Conservation (phyloP, 1,140 invertebrate genomes). For the Cydia pomonella region DNA sequence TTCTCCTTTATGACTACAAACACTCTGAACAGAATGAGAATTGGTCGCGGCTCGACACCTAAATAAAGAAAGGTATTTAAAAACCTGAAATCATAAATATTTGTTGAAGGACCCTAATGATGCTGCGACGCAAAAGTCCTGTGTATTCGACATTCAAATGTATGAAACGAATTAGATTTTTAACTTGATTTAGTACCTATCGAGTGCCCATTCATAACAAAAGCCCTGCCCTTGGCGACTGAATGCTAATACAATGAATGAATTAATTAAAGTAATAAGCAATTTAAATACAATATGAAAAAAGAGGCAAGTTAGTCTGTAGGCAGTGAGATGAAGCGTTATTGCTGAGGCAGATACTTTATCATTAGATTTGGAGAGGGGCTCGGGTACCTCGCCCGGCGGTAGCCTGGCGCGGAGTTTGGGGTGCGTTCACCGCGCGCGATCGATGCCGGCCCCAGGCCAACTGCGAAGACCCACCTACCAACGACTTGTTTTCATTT, state of each 20-base stretch:
- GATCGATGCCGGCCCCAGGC: slow-evolving; percentile 65
- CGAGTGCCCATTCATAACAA: slow-evolving; percentile 3
- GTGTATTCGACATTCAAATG: neutral
- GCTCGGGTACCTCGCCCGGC: slow-evolving; percentile 50
- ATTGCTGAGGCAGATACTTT: slow-evolving; percentile 47
- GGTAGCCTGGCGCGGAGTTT: slow-evolving; percentile 59
- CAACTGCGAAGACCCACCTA: slow-evolving; percentile 53
- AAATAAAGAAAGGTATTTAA: slow-evolving; percentile 10
- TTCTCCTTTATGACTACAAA: slow-evolving; percentile 39
- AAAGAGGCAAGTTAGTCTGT: slow-evolving; percentile 25
- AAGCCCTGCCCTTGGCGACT: neutral
- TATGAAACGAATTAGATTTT: neutral
- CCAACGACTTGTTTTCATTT: slow-evolving; percentile 54
- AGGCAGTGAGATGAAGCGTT: slow-evolving; percentile 27
- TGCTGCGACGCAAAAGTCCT: neutral
- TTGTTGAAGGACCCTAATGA: slow-evolving; percentile 7
- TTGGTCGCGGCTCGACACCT: neutral
- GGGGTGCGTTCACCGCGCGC: slow-evolving; percentile 71
- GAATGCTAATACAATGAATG: slow-evolving; percentile 2
- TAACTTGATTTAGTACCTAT: neutral
- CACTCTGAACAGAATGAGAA: slow-evolving; percentile 27
- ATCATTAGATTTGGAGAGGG: slow-evolving; percentile 53
- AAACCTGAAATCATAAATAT: neutral
- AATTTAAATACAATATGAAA: slow-evolving; percentile 22
- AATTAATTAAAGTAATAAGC: slow-evolving; percentile 30